Conservation (phyloP, 2,888 invertebrate genomes). For the Ophioninae sp. region DNA sequence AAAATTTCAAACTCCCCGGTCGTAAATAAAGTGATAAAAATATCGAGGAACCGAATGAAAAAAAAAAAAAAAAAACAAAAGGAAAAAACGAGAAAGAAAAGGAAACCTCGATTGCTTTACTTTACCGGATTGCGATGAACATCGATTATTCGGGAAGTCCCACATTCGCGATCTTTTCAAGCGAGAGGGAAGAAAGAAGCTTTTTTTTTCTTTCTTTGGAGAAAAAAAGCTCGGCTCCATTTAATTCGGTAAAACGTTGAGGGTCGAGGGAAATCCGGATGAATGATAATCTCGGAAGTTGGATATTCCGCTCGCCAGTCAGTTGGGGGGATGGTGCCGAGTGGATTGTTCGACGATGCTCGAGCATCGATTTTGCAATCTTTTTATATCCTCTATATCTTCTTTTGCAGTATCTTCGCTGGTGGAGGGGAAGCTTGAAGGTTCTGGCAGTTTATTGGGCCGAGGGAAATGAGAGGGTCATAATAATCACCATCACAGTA, state of each 20-base stretch:
- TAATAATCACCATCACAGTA: too few relatives aligned
- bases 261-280: background rate
- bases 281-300: background rate
- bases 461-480: too few relatives aligned
- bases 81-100: background rate
- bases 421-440: too few relatives aligned
- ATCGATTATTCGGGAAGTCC: slow-evolving; percentile 15
- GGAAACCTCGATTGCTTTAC: background rate
- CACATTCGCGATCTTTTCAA: background rate
- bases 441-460: too few relatives aligned
- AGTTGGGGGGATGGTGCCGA: background rate
- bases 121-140: background rate
- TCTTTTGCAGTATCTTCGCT: background rate
- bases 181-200: background rate
- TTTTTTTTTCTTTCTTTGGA: too few relatives aligned
- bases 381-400: background rate
- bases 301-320: slow-evolving; percentile 12
- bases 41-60: background rate
- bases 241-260: slow-evolving; percentile 24
- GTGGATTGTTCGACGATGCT: background rate
- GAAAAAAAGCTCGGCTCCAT: slow-evolving; percentile 7
- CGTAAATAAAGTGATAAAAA: background rate
- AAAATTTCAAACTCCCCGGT: background rate
- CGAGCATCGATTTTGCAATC: slow-evolving; percentile 23
- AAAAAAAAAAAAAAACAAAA: background rate